Evolutionary conservation across 2,888 invertebrate species (phyloP), one percentile per base, ranked within the genome.

Genomic region (Agrotis clavis): DNA sequence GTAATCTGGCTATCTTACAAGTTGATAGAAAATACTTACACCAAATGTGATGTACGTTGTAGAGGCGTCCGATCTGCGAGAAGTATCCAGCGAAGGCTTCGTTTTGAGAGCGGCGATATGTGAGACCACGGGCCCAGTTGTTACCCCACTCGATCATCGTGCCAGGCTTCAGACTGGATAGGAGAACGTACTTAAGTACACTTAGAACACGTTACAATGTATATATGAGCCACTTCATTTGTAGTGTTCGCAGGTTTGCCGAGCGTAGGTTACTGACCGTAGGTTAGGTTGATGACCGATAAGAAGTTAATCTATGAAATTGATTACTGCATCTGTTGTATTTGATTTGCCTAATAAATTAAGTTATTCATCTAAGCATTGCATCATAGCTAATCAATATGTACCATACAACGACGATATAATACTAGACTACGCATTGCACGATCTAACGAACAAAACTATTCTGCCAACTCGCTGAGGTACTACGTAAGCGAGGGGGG

Each of bases 111-210:
- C 98, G 97, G 35, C 99, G 97, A 94, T 98, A 98, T 87, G 98
- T 98, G 67, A 99, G 98, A 6, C 99, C 99, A 87, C 99, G 97
- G 0, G 99, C 99, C 99, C 99, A 99, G 93, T 99, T 99, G 94
- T 99, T 99, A 70, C 99, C 99, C 99, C 99, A 99, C 95, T 99
- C 99, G 86, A 99, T 99, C 99, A 99, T 99, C 0, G 99, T 99
- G 64, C 99, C 99, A 0, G 99, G 99, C 95, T 99, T 99, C 56
- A 99, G 96, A 81, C 99, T 98, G 93, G 35, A 98, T 30, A 54
- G 0, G 14, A 59, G 13, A 67, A 61, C 19, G 47, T 18, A 50
- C 9, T 47, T 50, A 25, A 65, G 30, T 54, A 54, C n/a, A 41
- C 2, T 64, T 47, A 19, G 25, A 21, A 21, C 14, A 30, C 4